Base-by-base conservation (phyloP, 2,888 invertebrate species). In the Trisateles emortualis region DNA sequence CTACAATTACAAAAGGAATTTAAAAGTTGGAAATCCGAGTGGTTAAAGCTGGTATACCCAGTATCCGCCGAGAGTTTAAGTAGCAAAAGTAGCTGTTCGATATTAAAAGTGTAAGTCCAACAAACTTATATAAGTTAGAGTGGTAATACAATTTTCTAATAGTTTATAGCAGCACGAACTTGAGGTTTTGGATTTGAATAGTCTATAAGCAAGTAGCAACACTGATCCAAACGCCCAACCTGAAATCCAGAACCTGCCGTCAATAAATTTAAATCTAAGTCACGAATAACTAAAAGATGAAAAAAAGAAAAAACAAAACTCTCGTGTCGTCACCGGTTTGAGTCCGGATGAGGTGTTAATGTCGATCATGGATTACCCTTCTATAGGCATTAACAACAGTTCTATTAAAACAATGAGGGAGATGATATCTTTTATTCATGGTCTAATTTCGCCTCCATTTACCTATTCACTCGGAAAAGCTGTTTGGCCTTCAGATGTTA, bases 391-490 rank as follows among this genome's bases (percentile, higher is more conserved):
- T 52, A 52, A 36, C 32, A 35, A 41, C 30, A 45, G 33, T 39
- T 47, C 24, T 52, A 45, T 59, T 59, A 52, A 63, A 56, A 56
- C 40, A 45, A 29, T 49, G 33, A 39, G 14, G 22, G 35, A 46
- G 22, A 44, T 16, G 22, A 36, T 22, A 57, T 57, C 51, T 50
- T 45, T 61, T 51, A 69, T 58, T 52, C 49, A 51, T 52, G 36
- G 6, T 41, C 19, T 58, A 48, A 57, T 56, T 64, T 68, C 40
- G 39, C 10, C 47, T 48, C 35, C 51, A 59, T 51, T 64, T 56
- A n/a, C n/a, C n/a, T n/a, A 59, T 49, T 68, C 51, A 59, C 52
- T 59, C 36, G 56, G 48, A 47, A 53, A 59, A 56, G 43, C 36
- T 49, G 45, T 56, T 59, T 44, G 49, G 46, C 60, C 49, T 56